Evolutionary conservation across 2,113 vertebrate species (phyloP).

Genomic region (Pseudopipra pipra): DNA sequence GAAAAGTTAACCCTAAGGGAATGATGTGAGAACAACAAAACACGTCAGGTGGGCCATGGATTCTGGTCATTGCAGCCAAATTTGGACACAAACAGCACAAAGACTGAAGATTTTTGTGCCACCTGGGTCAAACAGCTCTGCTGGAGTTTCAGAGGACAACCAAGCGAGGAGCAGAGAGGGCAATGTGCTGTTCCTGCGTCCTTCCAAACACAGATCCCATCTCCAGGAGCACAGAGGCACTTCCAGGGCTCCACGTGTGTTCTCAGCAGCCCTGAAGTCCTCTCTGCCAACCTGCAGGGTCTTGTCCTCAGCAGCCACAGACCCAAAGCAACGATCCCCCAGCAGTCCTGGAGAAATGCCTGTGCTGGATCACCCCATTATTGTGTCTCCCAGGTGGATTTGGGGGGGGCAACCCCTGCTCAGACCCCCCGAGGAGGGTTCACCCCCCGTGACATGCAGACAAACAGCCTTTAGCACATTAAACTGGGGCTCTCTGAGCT

Average conservation of each 20-base stretch:
- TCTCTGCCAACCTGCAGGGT: neutral
- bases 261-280: neutral
- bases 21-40: neutral
- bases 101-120: neutral
- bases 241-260: neutral
- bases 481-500: neutral
- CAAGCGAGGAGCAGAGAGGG: neutral
- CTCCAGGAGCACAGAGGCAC: accelerated
- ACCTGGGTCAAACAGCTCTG: neutral
- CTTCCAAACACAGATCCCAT: neutral
- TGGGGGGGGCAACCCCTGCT: neutral
- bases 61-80: neutral
- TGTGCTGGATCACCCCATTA: neutral
- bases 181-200: neutral
- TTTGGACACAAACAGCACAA: neutral
- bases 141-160: neutral
- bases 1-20: neutral
- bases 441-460: neutral
- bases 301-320: neutral
- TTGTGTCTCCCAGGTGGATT: neutral
- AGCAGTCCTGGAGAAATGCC: neutral
- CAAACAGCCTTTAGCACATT: neutral
- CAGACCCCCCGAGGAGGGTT: neutral
- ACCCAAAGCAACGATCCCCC: accelerated
- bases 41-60: neutral